Evolutionary conservation across 2,113 vertebrate species (phyloP).

Genomic region (Myotis yumanensis): DNA sequence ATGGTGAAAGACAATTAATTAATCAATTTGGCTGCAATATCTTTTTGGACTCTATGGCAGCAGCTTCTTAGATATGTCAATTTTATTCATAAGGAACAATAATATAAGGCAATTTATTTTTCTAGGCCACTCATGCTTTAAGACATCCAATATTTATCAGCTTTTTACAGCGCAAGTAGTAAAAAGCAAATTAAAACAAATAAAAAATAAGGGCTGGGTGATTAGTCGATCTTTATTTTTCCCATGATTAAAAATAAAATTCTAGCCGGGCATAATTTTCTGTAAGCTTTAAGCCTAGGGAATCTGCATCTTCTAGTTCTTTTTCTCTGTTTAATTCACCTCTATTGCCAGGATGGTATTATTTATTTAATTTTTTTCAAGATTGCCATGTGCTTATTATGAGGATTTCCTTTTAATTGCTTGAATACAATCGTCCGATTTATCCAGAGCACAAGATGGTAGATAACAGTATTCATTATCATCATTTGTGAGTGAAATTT

Average conservation of each 20-base stretch:
- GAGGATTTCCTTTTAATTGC: slow-evolving; percentile 55
- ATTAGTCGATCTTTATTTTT: slow-evolving; percentile 1
- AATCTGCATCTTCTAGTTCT: neutral
- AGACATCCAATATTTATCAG: slow-evolving; percentile 56
- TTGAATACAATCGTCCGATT: neutral
- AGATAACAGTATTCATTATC: slow-evolving; percentile 48
- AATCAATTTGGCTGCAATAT: slow-evolving; percentile 48
- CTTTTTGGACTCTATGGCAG: neutral
- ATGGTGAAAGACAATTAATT: slow-evolving; percentile 38
- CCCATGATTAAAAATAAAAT: slow-evolving; percentile 48
- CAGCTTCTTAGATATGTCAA: slow-evolving; percentile 47
- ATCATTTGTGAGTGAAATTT: slow-evolving; percentile 44
- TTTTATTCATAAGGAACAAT: slow-evolving; percentile 64
- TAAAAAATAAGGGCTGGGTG: slow-evolving; percentile 55
- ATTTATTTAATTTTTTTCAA: slow-evolving; percentile 40
- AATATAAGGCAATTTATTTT: slow-evolving; percentile 62
- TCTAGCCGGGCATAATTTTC: neutral
- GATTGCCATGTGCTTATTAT: slow-evolving; percentile 46
- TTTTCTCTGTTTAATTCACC: slow-evolving; percentile 17
- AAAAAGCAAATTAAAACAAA: slow-evolving; percentile 76
- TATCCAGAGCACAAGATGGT: slow-evolving; percentile 27
- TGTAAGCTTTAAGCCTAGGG: neutral
- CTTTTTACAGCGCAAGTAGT: slow-evolving; percentile 43
- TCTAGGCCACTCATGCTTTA: slow-evolving; percentile 41
- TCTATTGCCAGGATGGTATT: neutral